phyloP scores from a whole-genome alignment of 2,888 invertebrate species.

The Agrochola lota region DNA sequence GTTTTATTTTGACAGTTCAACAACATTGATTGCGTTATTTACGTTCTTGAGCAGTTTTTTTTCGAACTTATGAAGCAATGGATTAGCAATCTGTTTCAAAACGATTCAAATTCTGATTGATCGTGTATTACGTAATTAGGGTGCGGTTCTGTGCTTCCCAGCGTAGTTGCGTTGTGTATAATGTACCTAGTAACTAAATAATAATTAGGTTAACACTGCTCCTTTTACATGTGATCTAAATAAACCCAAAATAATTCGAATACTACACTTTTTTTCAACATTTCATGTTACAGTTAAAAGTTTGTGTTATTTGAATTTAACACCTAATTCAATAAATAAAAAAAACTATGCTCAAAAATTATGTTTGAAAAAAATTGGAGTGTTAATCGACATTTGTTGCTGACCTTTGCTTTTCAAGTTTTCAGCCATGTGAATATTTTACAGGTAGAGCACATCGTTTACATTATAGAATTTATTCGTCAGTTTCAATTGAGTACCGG shows the following conservation, averaged over 20 bases:
- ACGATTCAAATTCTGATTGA: too few species aligned
- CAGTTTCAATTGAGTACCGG: slow-evolving; percentile 1
- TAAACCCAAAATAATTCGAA: neutral
- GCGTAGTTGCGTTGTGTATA: too few species aligned
- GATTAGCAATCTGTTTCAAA: too few species aligned
- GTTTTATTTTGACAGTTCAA: too few species aligned
- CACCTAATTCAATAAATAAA: neutral
- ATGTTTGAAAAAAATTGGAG: neutral
- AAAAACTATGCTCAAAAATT: neutral
- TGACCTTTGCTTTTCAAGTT: neutral
- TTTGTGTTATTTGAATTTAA: neutral
- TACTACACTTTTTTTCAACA: neutral
- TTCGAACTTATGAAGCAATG: too few species aligned
- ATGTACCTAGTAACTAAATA: neutral
- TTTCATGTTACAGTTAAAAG: neutral
- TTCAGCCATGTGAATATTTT: neutral
- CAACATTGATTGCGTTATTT: too few species aligned
- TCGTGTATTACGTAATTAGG: too few species aligned
- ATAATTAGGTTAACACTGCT: neutral
- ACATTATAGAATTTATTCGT: slow-evolving; percentile 4
- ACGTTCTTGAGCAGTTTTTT: too few species aligned
- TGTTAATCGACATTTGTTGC: neutral
- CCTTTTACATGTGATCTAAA: neutral
- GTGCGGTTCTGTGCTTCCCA: too few species aligned
- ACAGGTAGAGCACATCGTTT: neutral